These are phyloP conservation scores for Micromys minutus DNA, from an alignment of 2,113 vertebrate species.

Conservation along the genomic window DNA sequence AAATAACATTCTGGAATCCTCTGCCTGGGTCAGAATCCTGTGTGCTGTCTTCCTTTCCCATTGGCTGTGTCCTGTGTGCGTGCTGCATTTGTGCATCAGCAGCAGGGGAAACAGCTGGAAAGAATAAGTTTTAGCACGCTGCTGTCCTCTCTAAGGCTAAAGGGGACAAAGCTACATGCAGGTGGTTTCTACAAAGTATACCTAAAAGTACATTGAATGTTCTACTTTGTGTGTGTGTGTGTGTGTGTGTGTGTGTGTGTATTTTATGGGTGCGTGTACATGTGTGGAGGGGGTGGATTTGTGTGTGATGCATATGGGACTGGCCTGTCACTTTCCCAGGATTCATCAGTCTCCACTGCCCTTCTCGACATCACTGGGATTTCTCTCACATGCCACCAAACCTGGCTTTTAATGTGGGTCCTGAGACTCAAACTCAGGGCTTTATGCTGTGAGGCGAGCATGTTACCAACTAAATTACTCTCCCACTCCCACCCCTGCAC, in stretches of 20 bases:
- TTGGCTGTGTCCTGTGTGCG: background rate
- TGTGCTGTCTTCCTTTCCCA: background rate
- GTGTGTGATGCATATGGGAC: background rate
- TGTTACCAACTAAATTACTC: background rate
- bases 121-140: background rate
- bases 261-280: no score
- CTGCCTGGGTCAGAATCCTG: background rate
- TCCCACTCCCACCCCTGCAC: background rate
- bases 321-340: background rate
- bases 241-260: background rate
- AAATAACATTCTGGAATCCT: background rate
- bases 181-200: background rate
- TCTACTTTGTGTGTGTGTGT: background rate
- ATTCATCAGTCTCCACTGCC: background rate
- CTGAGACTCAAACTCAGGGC: background rate
- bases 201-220: background rate
- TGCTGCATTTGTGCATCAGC: background rate
- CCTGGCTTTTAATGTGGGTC: background rate
- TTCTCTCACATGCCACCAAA: background rate
- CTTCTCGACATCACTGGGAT: background rate
- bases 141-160: background rate
- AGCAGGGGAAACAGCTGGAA: background rate
- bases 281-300: background rate
- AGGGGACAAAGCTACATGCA: no score
- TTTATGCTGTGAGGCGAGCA: background rate